Conservation (phyloP, 2,797 vertebrate genomes). For the Huso huso region DNA sequence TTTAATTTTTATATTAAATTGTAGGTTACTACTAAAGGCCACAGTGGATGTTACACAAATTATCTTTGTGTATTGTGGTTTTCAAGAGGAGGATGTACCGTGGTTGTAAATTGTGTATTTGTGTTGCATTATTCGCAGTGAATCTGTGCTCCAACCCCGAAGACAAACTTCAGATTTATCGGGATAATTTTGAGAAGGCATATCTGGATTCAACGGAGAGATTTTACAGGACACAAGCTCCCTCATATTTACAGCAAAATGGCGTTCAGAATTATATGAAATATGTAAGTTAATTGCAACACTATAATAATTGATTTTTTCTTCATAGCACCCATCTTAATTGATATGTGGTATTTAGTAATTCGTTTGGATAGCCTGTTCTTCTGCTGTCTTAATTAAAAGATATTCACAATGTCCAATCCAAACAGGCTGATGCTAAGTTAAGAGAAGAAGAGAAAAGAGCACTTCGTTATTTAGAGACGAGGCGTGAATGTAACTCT, state of each 20-base stretch:
- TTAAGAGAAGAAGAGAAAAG: conserved; percentile 96
- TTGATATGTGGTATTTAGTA: background rate
- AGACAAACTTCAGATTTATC: conserved; percentile 95
- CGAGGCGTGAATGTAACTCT: conserved; percentile 93
- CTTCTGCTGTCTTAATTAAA: background rate
- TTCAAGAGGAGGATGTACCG: conserved; percentile 12
- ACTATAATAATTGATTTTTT: too few relatives aligned
- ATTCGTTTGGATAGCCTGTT: background rate
- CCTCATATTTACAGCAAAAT: conserved; percentile 90
- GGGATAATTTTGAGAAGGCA: conserved; percentile 96
- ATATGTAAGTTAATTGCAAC: conserved; percentile 73
- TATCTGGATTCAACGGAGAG: conserved; percentile 94
- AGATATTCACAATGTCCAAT: too few relatives aligned
- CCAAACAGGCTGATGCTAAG: conserved; percentile 86
- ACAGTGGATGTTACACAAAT: too few relatives aligned
- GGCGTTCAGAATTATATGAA: conserved; percentile 98
- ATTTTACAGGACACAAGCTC: conserved; percentile 94
- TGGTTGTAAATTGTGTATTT: background rate
- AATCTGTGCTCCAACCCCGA: conserved; percentile 95
- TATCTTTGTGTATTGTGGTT: too few relatives aligned
- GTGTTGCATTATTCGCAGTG: conserved; percentile 55
- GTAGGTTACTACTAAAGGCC: too few relatives aligned
- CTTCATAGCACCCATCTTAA: background rate
- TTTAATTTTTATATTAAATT: too few relatives aligned
- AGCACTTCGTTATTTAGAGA: conserved; percentile 92